A percentile compares a stretch with the other conserved stretches of the same genome.
phyloP scores from a whole-genome alignment of 2,113 vertebrate genomes.

The Gallinago jamesoni region DNA sequence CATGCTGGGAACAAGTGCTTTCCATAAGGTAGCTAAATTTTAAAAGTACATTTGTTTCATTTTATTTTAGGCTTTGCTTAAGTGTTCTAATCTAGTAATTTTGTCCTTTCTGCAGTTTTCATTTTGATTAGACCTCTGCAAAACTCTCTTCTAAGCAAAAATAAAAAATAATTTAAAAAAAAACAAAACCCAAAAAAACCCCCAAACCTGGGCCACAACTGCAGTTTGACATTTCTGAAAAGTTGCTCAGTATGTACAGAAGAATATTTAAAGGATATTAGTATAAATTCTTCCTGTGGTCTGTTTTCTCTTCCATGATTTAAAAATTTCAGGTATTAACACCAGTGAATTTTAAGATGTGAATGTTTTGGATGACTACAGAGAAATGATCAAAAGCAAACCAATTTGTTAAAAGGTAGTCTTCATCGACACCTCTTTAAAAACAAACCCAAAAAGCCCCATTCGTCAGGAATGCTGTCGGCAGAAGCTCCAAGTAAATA shows the following conservation, averaged over 20 bases:
- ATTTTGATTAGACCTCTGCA: constrained; percentile 49
- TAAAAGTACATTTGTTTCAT: constrained; percentile 63
- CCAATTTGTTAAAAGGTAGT: background rate
- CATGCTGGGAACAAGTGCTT: constrained; percentile 71
- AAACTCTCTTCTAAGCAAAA: constrained; percentile 38
- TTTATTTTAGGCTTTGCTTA: constrained; percentile 56
- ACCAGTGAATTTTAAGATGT: background rate
- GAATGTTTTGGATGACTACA: background rate
- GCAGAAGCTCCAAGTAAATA: background rate
- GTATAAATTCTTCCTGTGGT: background rate
- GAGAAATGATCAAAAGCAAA: background rate
- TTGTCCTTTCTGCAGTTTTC: constrained; percentile 61
- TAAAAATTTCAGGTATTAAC: background rate
- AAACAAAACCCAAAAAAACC: background rate
- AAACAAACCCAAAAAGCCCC: background rate
- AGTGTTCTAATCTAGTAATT: constrained; percentile 47
- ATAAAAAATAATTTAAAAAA: background rate
- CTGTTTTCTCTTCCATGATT: background rate
- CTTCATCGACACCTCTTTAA: background rate
- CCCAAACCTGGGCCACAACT: constrained; percentile 20
- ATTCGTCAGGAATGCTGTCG: background rate
- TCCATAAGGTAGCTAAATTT: constrained; percentile 69
- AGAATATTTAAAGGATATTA: background rate
- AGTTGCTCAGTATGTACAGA: background rate
- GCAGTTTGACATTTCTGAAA: background rate